Base-by-base conservation (phyloP, 2,113 vertebrate genomes). In the Ifrita kowaldi region DNA sequence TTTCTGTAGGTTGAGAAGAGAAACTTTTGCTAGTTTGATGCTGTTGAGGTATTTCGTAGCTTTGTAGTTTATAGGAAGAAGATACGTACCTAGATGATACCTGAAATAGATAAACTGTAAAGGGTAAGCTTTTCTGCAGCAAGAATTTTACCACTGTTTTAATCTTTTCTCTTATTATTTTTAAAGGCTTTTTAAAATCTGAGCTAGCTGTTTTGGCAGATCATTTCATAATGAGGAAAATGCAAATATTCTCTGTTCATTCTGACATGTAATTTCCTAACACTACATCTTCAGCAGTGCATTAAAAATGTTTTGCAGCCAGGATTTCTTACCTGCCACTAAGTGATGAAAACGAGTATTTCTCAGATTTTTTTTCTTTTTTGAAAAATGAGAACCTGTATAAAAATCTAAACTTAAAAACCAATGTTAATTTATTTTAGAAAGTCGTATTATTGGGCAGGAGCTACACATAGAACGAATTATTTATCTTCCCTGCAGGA, bases 401-500 rank as follows among this genome's bases (percentile, higher is more conserved):
- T 59, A 49, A 71, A 76, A 65, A 52, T 84, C 30, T 49, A 56
- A 65, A 42, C 32, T 84, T 76, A 9, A 22, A 71, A 47, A 77
- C 21, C 23, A 73, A 28, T 10, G 49, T 32, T 53, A 39, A 85
- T 95, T 90, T 73, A 42, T 60, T 83, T 95, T 62, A 64, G 64
- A 94, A 96, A 87, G 35, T 73, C 23, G 10, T n/a, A 6, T 92
- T 91, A 94, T n/a, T 69, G 84, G 95, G 84, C 37, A 28, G 92
- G 92, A 84, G 79, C 78, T 77, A 49, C 77, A 76, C 92, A 86
- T 62, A 96, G 87, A 91, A 96, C 93, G 93, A 88, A 86, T 85
- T 55, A 82, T 95, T 97, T 98, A 92, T 97, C 97, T 95, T 82
- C 63, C 53, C 18, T 62, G 13, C 73, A 69, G 75, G 90, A 84